Percentiles rank a stretch among this genome's conserved stretches.
Evolutionary conservation across 2,797 vertebrate genomes (phyloP).

Genomic region (Monodelphis domestica): DNA sequence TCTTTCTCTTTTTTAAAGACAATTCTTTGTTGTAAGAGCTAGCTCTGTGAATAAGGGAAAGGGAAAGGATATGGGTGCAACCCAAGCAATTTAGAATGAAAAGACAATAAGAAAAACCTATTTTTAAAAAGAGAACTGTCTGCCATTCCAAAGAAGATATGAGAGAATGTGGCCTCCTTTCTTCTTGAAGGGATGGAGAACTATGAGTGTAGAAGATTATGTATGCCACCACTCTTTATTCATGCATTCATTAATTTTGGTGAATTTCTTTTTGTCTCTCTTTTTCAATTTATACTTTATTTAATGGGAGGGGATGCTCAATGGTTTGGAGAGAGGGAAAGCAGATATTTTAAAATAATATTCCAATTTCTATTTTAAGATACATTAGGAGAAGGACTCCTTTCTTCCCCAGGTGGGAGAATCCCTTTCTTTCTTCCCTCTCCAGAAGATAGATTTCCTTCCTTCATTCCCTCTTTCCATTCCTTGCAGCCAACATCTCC

Average conservation of each 20-base stretch:
- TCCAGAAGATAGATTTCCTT: background rate
- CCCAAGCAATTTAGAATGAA: background rate
- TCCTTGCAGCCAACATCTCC: background rate
- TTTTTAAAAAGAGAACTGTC: background rate
- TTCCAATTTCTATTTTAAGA: background rate
- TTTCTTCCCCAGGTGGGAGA: background rate
- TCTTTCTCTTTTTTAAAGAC: background rate
- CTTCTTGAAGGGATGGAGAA: background rate
- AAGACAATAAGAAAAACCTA: background rate
- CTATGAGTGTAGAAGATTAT: background rate
- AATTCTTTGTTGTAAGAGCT: background rate
- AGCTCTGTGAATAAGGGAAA: background rate
- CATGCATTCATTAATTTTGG: background rate
- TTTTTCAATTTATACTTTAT: background rate
- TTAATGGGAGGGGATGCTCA: background rate
- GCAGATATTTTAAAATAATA: background rate
- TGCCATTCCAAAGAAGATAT: background rate
- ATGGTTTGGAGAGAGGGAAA: background rate
- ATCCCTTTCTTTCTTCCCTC: background rate
- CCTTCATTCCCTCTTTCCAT: background rate
- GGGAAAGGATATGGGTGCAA: background rate
- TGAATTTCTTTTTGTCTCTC: background rate
- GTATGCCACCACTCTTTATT: background rate
- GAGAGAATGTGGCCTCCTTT: background rate
- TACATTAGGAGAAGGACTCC: no score